These are phyloP conservation scores for Arnoldichthys spilopterus DNA, from an alignment of 2,797 vertebrate species.

Conservation along the genomic window DNA sequence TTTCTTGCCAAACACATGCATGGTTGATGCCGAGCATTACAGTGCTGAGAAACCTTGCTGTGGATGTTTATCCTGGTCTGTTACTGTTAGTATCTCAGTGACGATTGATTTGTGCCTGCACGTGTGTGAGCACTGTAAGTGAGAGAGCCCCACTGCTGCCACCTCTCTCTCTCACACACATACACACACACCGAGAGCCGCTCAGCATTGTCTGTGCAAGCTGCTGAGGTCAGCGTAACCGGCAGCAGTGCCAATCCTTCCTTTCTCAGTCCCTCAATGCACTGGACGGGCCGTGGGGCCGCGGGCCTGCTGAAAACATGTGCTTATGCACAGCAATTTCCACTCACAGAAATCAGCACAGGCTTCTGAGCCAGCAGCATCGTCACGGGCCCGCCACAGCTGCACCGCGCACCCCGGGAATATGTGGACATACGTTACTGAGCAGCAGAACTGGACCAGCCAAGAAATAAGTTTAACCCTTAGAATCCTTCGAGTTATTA, in stretches of 20 bases:
- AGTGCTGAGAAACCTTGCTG: not conserved
- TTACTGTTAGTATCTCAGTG: not conserved
- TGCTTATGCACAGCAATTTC: constrained; percentile 84
- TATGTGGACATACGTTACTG: not conserved
- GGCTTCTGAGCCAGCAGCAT: constrained; percentile 62
- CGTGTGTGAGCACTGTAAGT: constrained; percentile 1
- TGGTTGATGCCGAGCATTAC: not conserved
- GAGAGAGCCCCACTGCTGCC: constrained; percentile 4
- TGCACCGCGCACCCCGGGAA: not conserved
- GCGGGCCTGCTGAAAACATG: constrained; percentile 72
- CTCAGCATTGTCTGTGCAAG: constrained; percentile 64
- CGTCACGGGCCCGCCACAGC: constrained; percentile 1
- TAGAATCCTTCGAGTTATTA: not conserved
- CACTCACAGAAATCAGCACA: constrained; percentile 73
- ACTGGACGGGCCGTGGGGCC: constrained; percentile 72
- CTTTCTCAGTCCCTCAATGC: constrained; percentile 72
- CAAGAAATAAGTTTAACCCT: not conserved
- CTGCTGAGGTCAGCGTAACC: constrained; percentile 80
- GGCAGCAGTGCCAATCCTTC: constrained; percentile 73
- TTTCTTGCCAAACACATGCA: not conserved
- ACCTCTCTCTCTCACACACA: constrained; percentile 22
- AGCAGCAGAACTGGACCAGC: not conserved
- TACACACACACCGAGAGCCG: constrained; percentile 48
- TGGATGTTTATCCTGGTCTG: not conserved
- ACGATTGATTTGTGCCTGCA: not conserved